Evolutionary conservation across 1,140 invertebrate genomes (phyloP).

Genomic region (Trichonephila clavata): DNA sequence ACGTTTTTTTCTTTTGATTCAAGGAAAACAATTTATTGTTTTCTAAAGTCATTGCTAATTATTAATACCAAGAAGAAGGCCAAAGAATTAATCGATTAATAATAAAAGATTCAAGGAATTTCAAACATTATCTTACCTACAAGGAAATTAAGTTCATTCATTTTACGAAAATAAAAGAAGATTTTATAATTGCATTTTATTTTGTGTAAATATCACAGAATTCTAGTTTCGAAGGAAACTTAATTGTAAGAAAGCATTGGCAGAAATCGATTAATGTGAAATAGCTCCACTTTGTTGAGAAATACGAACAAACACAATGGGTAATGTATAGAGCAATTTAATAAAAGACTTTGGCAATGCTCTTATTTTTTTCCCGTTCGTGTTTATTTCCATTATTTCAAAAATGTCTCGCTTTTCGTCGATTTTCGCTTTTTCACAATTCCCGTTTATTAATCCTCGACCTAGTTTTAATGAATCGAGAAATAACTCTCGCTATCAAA

Average conservation of each 20-base stretch:
- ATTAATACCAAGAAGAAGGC: neutral
- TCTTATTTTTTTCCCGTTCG: neutral
- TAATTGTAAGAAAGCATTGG: neutral
- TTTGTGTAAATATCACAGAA: neutral
- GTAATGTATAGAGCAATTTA: neutral
- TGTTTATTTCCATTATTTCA: constrained; percentile 14
- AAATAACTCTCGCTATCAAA: neutral
- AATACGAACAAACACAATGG: neutral
- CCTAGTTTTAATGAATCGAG: constrained; percentile 12
- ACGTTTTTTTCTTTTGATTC: no score
- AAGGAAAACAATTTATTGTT: no score
- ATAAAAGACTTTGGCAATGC: neutral
- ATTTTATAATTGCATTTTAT: no score
- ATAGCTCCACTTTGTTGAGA: neutral
- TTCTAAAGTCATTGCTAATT: no score
- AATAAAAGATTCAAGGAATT: neutral
- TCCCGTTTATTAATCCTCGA: neutral
- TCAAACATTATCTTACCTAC: no score
- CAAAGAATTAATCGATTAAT: neutral
- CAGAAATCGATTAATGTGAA: neutral
- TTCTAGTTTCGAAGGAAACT: neutral
- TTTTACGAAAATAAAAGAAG: no score
- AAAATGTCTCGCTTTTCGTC: neutral
- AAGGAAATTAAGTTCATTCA: no score
- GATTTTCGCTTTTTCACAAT: neutral